Base-by-base conservation (phyloP, 2,797 vertebrate species). In the Serranus cabrilla region DNA sequence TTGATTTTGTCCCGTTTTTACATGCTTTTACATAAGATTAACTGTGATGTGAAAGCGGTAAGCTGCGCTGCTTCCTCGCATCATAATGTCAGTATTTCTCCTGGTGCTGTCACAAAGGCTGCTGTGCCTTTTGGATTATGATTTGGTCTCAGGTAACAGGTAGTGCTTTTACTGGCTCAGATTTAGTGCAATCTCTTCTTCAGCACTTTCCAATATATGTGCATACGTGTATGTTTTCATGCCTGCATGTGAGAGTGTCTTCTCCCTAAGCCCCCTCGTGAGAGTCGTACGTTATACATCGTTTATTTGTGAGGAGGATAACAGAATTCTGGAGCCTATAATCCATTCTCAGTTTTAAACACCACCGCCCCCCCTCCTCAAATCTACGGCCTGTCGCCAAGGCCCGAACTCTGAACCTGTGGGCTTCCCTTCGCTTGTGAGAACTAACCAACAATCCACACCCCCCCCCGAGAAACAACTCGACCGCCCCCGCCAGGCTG, bases 341-440 rank as follows among this genome's bases (percentile, higher is more conserved):
- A 95, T 94, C 92, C 94, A 88, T 93, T 90, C 79, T 84, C 93
- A 92, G 91, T 91, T 96, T 96, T 93, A 96, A 95, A 96, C 95
- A 95, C 92, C 20, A 59, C 91, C 85, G 34, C 82, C 90, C 91
- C 91, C 66, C 27, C 94, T 93, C 82, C 88, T 93, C 92, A 95
- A 93, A 96, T 94, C 95, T 95, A 94, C 94, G 85, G 92, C 80
- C 83, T 94, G 92, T 94, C 92, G 91, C 93, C 91, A 91, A 90
- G 51, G 14, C 77, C 90, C 90, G 90, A 94, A 94, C 94, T 94
- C 93, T 92, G 91, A 93, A 90, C 83, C 86, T 76, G 64, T 81
- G 85, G 88, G 82, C 91, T 92, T 82, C 93, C 90, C 91, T 92
- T 90, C 82, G 87, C 76, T 70, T 51, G 9, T 60, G 91, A 78